Percentiles rank a stretch among this genome's conserved stretches.
These are phyloP conservation scores for Microtus californicus DNA, from an alignment of 2,797 vertebrate species.

Conservation along the genomic window DNA sequence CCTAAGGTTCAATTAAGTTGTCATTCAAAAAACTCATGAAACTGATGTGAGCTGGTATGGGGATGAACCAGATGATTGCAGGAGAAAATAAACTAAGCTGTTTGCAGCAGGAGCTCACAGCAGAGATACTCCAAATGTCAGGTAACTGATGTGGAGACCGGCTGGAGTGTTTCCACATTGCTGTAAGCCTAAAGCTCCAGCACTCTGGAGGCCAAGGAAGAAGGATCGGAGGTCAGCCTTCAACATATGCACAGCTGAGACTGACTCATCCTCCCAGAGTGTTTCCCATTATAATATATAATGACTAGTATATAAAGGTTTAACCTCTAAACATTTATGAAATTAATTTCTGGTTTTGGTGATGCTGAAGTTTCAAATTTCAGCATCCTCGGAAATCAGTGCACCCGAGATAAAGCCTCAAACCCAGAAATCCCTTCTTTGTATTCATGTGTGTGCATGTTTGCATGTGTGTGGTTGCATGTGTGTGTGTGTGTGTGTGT, in stretches of 20 bases:
- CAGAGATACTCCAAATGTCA: not conserved
- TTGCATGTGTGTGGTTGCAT: not conserved
- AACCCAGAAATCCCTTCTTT: not conserved
- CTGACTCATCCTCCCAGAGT: not conserved
- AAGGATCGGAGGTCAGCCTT: not conserved
- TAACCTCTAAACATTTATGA: not conserved
- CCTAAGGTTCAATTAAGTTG: conserved; percentile 38
- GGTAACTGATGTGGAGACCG: not conserved
- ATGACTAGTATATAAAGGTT: not conserved
- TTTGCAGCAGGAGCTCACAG: not conserved
- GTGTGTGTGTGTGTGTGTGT: too few species aligned
- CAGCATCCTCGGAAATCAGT: not conserved
- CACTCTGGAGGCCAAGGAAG: not conserved
- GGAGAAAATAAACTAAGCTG: not conserved
- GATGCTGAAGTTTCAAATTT: not conserved
- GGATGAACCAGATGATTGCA: not conserved
- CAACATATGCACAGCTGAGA: not conserved
- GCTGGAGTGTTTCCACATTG: not conserved
- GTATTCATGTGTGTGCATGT: not conserved
- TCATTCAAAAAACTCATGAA: not conserved
- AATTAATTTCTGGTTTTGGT: not conserved
- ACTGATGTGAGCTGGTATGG: conserved; percentile 26
- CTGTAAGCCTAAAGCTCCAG: too few species aligned
- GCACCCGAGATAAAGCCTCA: not conserved
- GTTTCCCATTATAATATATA: not conserved